These are phyloP conservation scores for Colletes collaris DNA, from an alignment of 2,888 invertebrate genomes.

Conservation along the genomic window DNA sequence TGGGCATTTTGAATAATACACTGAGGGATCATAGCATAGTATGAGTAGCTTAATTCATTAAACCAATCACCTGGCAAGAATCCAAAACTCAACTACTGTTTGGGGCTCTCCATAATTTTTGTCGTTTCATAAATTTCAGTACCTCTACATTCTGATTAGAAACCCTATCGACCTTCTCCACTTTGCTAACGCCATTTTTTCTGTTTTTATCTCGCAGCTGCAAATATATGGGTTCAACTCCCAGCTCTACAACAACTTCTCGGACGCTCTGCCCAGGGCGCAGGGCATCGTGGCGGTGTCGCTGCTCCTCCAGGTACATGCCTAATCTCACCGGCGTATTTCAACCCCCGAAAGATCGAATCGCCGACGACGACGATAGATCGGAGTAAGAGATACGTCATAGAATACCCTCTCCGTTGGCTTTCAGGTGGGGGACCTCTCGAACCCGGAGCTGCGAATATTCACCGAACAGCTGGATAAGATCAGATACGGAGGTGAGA, in stretches of 20 bases:
- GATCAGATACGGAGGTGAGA: constrained; percentile 95
- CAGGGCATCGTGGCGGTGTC: constrained; percentile 98
- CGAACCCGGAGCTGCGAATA: constrained; percentile 95
- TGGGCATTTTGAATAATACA: no score
- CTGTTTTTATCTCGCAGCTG: constrained; percentile 87
- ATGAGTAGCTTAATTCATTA: no score
- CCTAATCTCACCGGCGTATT: constrained; percentile 50
- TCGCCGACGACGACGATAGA: constrained; percentile 58
- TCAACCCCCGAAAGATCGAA: constrained; percentile 25
- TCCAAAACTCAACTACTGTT: no score
- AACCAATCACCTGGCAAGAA: no score
- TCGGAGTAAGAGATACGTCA: constrained; percentile 66
- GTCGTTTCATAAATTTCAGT: no score
- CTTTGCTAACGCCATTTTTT: constrained; percentile 14
- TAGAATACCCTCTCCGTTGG: constrained; percentile 54
- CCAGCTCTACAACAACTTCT: constrained; percentile 97
- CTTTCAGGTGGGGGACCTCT: constrained; percentile 94
- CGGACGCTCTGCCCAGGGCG: constrained; percentile 96
- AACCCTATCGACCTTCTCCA: no score
- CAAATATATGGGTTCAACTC: constrained; percentile 99
- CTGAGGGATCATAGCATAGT: no score
- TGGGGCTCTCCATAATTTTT: no score
- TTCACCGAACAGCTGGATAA: constrained; percentile 96
- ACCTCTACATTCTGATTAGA: no score
- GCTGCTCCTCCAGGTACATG: constrained; percentile 94